Percentiles rank a stretch among this genome's conserved stretches.
phyloP scores from a whole-genome alignment of 2,888 invertebrate genomes.

The Rhimphoctona megacephalus region DNA sequence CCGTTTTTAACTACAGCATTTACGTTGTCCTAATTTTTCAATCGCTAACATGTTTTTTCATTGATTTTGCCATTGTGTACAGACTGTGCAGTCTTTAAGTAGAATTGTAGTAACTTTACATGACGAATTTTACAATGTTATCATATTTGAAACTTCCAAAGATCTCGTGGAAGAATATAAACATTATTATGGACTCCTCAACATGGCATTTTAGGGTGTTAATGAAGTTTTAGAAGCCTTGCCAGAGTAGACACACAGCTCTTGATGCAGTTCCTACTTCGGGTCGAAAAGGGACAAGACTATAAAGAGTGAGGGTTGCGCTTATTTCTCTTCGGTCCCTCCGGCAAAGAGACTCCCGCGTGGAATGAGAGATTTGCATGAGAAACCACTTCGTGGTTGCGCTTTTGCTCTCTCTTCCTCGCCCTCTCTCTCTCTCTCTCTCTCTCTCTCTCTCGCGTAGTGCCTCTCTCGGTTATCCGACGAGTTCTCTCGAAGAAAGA shows the following conservation, averaged over 20 bases:
- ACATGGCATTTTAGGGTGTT: background rate
- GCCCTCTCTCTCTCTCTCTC: background rate
- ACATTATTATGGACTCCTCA: background rate
- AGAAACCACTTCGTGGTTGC: slow-evolving; percentile 56
- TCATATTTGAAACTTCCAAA: background rate
- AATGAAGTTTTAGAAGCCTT: slow-evolving; percentile 18
- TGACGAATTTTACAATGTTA: background rate
- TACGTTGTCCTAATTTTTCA: background rate
- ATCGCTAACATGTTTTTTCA: background rate
- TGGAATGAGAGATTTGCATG: slow-evolving; percentile 64
- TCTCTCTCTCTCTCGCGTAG: background rate
- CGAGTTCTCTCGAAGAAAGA: slow-evolving; percentile 48
- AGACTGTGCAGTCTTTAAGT: background rate
- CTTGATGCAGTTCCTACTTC: slow-evolving; percentile 34
- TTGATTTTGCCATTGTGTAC: background rate
- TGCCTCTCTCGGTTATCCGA: slow-evolving; percentile 38
- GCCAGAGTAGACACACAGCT: slow-evolving; percentile 16
- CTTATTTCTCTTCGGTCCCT: slow-evolving; percentile 40
- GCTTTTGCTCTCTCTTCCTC: slow-evolving; percentile 24
- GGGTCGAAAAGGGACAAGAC: slow-evolving; percentile 29
- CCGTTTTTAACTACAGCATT: background rate
- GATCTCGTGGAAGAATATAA: background rate
- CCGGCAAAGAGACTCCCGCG: slow-evolving; percentile 47
- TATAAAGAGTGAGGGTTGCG: slow-evolving; percentile 27
- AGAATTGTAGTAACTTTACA: background rate